These are phyloP conservation scores for Aplysia californica DNA, from an alignment of 1,140 invertebrate species.

Conservation along the genomic window DNA sequence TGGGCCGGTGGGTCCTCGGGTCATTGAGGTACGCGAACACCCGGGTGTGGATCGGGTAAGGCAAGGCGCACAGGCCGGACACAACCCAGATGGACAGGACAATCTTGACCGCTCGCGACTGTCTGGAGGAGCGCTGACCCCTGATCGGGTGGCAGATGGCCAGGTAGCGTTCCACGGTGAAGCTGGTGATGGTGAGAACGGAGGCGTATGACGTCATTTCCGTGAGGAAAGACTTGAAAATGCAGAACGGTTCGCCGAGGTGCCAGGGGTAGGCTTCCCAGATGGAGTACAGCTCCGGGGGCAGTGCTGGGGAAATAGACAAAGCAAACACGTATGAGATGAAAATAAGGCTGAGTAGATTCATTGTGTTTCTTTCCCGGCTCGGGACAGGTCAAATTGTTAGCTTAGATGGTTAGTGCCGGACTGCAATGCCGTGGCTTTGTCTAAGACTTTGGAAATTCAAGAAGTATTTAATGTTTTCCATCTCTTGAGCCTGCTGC, in stretches of 20 bases:
- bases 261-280: slow-evolving; percentile 90
- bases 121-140: slow-evolving; percentile 86
- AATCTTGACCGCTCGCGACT: slow-evolving; percentile 83
- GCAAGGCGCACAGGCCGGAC: slow-evolving; percentile 82
- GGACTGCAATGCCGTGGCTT: neutral
- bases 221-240: slow-evolving; percentile 83
- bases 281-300: slow-evolving; percentile 87
- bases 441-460: neutral
- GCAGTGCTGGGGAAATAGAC: slow-evolving; percentile 73
- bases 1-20: slow-evolving; percentile 33
- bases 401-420: neutral
- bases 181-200: slow-evolving; percentile 91
- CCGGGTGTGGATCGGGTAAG: slow-evolving; percentile 68
- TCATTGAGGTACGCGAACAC: slow-evolving; percentile 51
- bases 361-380: neutral
- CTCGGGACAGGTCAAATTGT: neutral
- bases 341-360: neutral
- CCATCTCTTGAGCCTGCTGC: neutral
- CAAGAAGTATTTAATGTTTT: neutral
- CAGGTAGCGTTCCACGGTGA: slow-evolving; percentile 94
- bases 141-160: slow-evolving; percentile 94
- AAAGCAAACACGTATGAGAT: neutral
- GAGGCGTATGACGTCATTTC: slow-evolving; percentile 95
- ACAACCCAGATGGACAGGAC: slow-evolving; percentile 84
- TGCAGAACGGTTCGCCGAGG: slow-evolving; percentile 88